Evolutionary conservation across 2,113 vertebrate genomes (phyloP).

Genomic region (Polypterus senegalus): DNA sequence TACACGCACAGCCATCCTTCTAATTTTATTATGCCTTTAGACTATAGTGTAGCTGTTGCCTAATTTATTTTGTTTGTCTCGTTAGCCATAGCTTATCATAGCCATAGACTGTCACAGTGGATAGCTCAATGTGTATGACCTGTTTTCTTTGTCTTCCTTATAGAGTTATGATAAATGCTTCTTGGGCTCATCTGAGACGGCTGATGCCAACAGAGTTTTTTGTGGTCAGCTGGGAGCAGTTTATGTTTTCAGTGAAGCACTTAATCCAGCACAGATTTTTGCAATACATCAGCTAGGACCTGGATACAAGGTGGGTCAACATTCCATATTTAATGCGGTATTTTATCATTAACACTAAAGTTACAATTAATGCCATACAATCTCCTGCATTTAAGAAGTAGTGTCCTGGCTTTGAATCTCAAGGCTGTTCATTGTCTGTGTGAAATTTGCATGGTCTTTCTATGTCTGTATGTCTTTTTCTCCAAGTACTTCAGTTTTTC

Average conservation of each 20-base stretch:
- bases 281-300: constrained; percentile 93
- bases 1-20: too few species aligned
- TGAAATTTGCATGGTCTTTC: constrained; percentile 29
- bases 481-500: not conserved
- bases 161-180: constrained; percentile 98
- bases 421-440: constrained; percentile 17
- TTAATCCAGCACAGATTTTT: constrained; percentile 95
- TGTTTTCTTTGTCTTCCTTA: constrained; percentile 8
- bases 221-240: constrained; percentile 91
- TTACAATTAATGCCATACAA: constrained; percentile 22
- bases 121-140: not conserved
- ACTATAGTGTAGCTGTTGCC: too few species aligned
- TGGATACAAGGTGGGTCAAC: constrained; percentile 78
- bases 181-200: constrained; percentile 92
- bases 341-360: constrained; percentile 27
- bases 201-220: constrained; percentile 89
- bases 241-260: constrained; percentile 88
- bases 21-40: too few species aligned
- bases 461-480: not conserved
- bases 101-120: too few species aligned
- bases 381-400: constrained; percentile 30
- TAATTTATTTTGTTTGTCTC: not conserved
- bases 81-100: too few species aligned
- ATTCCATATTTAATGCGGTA: not conserved
- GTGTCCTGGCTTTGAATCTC: constrained; percentile 12